Evolutionary conservation across 2,113 vertebrate genomes (phyloP), one percentile per base, ranked within the genome.

Genomic region (Gnathonemus echidnorhynchus): DNA sequence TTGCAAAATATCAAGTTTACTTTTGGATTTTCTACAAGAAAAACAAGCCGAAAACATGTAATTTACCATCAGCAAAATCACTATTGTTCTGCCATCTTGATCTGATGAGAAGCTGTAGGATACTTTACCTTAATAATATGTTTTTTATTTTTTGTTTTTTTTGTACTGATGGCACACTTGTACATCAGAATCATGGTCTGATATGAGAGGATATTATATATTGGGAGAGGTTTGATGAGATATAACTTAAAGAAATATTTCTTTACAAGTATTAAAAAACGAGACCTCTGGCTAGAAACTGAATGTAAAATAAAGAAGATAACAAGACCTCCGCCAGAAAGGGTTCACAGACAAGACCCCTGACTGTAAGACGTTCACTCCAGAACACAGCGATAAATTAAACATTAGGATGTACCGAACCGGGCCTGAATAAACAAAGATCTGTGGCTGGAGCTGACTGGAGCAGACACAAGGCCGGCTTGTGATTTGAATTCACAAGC

Each of bases 291-390:
- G 11, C 53, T 66, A 42, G 56, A 66, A n/a, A 15, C 42, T 45
- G 17, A 66, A 31, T 39, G 27, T 19, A 53, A 56, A 88, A 62
- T 15, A 27, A 27, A 62, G 53, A 50, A 7, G 15, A 21, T 35
- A 66, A 88, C 52, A 66, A 58, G 31, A 39, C n/a, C 11, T 11
- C n/a, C 6, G 11, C 27, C 48, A 53, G 39, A 35, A 35, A 21
- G n/a, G 86, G n/a, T 5, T 87, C n/a, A 53, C 15, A 87, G 49
- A 58, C 53, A 88, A 88, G 87, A 88, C 21, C 31, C 87, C 39
- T 62, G 53, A 66, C 87, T 62, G 19, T 50, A 88, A 24, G 42
- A 7, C 27, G 0, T 66, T 88, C 87, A 46, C 50, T 53, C 4
- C 31, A 39, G 87, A 88, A 42, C 39, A 50, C 9, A 24, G 87